Evolutionary conservation across 2,797 vertebrate genomes (phyloP), one percentile per base, ranked within the genome.

Genomic region (Pangasius sanitwongsei): DNA sequence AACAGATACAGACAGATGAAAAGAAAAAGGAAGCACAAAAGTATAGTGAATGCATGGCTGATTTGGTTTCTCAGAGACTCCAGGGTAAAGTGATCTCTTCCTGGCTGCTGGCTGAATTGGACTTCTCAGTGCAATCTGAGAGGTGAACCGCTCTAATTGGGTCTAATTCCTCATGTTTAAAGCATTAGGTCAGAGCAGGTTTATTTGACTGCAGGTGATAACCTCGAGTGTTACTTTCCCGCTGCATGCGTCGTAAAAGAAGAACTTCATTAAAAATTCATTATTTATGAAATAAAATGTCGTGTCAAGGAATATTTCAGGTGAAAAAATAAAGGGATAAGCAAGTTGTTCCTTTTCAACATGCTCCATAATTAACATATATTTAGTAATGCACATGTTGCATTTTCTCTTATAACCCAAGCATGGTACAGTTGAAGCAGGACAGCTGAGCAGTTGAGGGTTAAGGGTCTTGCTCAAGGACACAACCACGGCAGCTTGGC

Each of bases 1-100:
- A 13, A 44, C 11, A 48, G 4, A 50, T 3, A 28, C 11, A 77
- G 74, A 11, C 41, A 48, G 20, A 44, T 48, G n/a, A 72, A 72
- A 41, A 37, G 0, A 77, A 48, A 50, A 77, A 50, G 18, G 3
- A 20, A 37, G 53, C 23, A 50, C 23, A 0, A 50, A 41, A 28
- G 44, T 41, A 12, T 20, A 50, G 28, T 3, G 12, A n/a, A n/a
- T 28, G 31, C 25, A 77, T 25, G 23, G 31, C 20, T 57, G 18
- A 80, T 34, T 53, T 57, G 77, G 50, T 34, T 80, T 80, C 77
- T 34, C 50, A 20, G 50, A 78, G 77, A 80, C n/a, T 57, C 53
- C 77, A 23, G n/a, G 3, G 77, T 57, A 23, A 80, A 20, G 7
- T 34, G 53, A 80, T 55, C 28, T 80, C 50, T 57, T 80, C n/a